Percentiles rank a stretch among this genome's conserved stretches.
Evolutionary conservation across 2,797 vertebrate species (phyloP).

Genomic region (Etheostoma perlongum): DNA sequence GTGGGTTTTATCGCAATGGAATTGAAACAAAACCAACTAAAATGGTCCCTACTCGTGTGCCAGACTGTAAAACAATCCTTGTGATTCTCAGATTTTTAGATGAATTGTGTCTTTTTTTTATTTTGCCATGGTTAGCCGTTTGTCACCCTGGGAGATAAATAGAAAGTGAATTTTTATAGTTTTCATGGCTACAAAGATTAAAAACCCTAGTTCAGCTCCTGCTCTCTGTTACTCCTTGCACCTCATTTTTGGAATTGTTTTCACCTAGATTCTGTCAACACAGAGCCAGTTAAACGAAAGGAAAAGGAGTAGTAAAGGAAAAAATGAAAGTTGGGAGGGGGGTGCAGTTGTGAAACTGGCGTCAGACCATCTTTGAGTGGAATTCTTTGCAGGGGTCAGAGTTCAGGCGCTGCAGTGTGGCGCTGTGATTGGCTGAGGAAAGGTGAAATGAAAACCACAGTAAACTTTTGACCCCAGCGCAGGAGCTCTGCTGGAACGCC

Average conservation of each 20-base stretch:
- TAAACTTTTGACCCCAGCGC: constrained; percentile 98
- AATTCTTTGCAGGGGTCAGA: constrained; percentile 88
- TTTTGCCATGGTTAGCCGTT: neutral
- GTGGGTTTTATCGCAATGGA: neutral
- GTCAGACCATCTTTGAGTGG: constrained; percentile 81
- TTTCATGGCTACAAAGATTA: neutral
- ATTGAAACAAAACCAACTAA: neutral
- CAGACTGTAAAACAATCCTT: neutral
- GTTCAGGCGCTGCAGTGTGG: constrained; percentile 84
- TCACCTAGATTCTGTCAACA: constrained; percentile 74
- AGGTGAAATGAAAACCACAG: constrained; percentile 99
- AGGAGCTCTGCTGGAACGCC: constrained; percentile 93
- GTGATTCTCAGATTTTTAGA: neutral
- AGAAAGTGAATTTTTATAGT: constrained; percentile 3
- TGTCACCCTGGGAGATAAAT: neutral
- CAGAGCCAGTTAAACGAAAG: constrained; percentile 71
- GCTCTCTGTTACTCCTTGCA: constrained; percentile 34
- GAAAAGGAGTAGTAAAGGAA: constrained; percentile 66
- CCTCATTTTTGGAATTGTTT: constrained; percentile 66
- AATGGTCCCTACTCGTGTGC: neutral
- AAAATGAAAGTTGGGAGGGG: constrained; percentile 57
- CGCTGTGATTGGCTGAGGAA: constrained; percentile 93
- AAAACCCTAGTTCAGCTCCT: constrained; percentile 4
- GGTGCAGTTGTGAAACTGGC: constrained; percentile 75
- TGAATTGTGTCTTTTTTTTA: neutral